phyloP scores from a whole-genome alignment of 2,888 invertebrate genomes.

The Branchellion lobata region DNA sequence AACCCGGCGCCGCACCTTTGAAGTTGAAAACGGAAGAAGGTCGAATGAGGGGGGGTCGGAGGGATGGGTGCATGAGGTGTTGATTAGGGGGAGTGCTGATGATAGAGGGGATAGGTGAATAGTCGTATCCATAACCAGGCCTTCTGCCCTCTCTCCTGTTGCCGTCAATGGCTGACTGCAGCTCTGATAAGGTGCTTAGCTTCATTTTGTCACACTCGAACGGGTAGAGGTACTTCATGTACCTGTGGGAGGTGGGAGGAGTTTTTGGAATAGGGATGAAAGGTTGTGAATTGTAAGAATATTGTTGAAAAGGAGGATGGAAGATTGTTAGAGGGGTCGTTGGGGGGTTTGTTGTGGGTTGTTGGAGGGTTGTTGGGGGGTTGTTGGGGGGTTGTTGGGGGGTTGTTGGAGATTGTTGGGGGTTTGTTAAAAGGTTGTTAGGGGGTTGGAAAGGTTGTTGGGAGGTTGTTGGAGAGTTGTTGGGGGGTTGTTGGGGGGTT shows the following conservation, averaged over 20 bases:
- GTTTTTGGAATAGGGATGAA: not conserved
- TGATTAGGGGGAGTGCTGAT: slow-evolving; percentile 55
- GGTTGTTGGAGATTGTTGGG: too few relatives aligned
- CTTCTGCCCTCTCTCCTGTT: slow-evolving; percentile 93
- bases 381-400: too few relatives aligned
- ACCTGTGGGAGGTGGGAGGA: slow-evolving; percentile 69
- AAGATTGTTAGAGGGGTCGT: not conserved
- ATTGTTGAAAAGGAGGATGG: not conserved
- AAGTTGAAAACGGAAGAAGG: slow-evolving; percentile 12
- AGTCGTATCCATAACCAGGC: slow-evolving; percentile 76
- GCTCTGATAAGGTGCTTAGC: slow-evolving; percentile 84
- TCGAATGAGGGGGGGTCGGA: slow-evolving; percentile 14
- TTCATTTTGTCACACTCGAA: slow-evolving; percentile 96
- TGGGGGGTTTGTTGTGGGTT: too few relatives aligned
- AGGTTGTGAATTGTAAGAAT: not conserved
- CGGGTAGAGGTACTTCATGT: slow-evolving; percentile 98
- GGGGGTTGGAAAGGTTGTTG: too few relatives aligned
- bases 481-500: too few relatives aligned
- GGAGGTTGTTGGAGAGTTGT: too few relatives aligned
- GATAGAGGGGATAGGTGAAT: slow-evolving; percentile 59
- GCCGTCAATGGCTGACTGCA: slow-evolving; percentile 96
- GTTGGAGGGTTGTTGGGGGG: too few relatives aligned
- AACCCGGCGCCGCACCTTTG: slow-evolving; percentile 16
- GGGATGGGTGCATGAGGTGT: slow-evolving; percentile 51
- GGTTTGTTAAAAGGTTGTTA: too few relatives aligned